Percentiles rank a stretch among this genome's conserved stretches.
phyloP scores from a whole-genome alignment of 2,797 vertebrate species.

The Hemitrygon akajei region DNA sequence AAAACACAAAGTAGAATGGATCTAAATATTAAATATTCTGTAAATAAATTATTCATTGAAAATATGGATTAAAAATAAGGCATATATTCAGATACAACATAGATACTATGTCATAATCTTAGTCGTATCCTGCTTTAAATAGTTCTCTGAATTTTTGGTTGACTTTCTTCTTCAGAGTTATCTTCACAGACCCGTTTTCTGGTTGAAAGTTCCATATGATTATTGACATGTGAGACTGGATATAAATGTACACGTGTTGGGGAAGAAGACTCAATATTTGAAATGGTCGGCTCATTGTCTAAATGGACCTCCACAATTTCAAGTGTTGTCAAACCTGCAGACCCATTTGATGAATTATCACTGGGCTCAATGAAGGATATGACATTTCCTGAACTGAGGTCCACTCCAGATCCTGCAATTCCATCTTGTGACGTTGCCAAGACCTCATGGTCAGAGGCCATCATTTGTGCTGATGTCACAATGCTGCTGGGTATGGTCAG shows the following conservation, averaged over 20 bases:
- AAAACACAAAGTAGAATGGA: background rate
- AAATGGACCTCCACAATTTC: conserved; percentile 44
- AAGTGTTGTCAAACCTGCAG: conserved; percentile 39
- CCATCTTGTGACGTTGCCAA: background rate
- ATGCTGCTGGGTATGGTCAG: conserved; percentile 22
- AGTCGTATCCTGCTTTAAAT: conserved; percentile 40
- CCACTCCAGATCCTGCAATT: conserved; percentile 11
- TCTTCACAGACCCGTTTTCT: conserved; percentile 43
- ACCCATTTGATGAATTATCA: conserved; percentile 11
- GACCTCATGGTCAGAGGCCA: conserved; percentile 24
- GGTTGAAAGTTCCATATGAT: conserved; percentile 36
- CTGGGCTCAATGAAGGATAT: conserved; percentile 40
- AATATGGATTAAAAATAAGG: conserved; percentile 24
- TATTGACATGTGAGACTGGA: conserved; percentile 38
- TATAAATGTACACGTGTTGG: conserved; percentile 37
- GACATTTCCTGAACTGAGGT: conserved; percentile 23
- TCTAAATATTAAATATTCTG: conserved; percentile 22
- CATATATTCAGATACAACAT: background rate
- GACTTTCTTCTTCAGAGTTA: conserved; percentile 21
- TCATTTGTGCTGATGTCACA: conserved; percentile 12
- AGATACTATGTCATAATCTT: background rate
- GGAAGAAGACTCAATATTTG: conserved; percentile 38
- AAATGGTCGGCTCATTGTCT: conserved; percentile 40
- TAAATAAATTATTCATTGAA: background rate
- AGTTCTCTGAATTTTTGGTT: conserved; percentile 43